Evolutionary conservation across 2,113 vertebrate species (phyloP).

Genomic region (Forbesichthys agassizii): DNA sequence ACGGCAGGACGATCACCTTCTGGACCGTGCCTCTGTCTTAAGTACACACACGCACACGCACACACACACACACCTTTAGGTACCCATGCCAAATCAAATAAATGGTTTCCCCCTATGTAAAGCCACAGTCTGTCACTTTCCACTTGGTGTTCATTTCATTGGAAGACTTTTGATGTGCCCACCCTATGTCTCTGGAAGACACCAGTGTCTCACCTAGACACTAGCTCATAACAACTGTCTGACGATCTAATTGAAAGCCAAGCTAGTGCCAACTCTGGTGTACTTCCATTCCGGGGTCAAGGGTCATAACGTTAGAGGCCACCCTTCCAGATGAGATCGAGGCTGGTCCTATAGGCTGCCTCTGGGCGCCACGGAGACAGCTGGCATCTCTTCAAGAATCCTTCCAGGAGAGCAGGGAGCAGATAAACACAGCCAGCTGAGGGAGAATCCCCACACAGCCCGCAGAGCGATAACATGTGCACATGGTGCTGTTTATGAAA

Average conservation of each 20-base stretch:
- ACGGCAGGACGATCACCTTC: slow-evolving; percentile 92
- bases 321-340: slow-evolving; percentile 43
- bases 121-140: too few relatives aligned
- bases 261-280: too few relatives aligned
- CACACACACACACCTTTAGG: slow-evolving; percentile 6
- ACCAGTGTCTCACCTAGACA: too few relatives aligned
- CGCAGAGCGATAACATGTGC: slow-evolving; percentile 29
- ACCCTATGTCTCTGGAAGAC: too few relatives aligned
- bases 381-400: slow-evolving; percentile 59
- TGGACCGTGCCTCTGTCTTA: slow-evolving; percentile 93
- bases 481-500: neutral
- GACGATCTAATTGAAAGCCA: too few relatives aligned
- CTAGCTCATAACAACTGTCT: too few relatives aligned
- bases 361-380: neutral
- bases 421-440: slow-evolving; percentile 67
- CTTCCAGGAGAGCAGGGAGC: slow-evolving; percentile 28
- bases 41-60: slow-evolving; percentile 17
- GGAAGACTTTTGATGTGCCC: too few relatives aligned
- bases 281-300: too few relatives aligned
- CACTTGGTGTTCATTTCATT: too few relatives aligned
- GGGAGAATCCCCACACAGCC: slow-evolving; percentile 25
- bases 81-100: neutral
- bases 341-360: slow-evolving; percentile 2
- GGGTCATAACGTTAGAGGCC: neutral
- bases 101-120: too few relatives aligned